Evolutionary conservation across 2,797 vertebrate genomes (phyloP).

Genomic region (Dryobates pubescens): DNA sequence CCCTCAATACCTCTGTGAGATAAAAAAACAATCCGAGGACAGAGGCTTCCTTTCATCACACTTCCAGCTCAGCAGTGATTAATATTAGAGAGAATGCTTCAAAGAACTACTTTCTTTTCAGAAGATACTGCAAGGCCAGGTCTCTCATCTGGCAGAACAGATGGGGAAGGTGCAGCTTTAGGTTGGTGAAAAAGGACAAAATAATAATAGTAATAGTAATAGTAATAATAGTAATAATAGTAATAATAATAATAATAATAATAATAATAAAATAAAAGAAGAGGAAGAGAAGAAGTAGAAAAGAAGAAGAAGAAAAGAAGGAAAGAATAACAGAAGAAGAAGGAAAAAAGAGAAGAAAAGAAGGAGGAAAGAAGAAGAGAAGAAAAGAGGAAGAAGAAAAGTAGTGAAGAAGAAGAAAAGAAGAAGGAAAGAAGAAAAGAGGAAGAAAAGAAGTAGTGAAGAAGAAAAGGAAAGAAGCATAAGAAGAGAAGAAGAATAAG

Average conservation of each 20-base stretch:
- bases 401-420: too few species aligned
- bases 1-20: not conserved
- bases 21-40: not conserved
- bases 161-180: not conserved
- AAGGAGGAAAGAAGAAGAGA: too few species aligned
- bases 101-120: not conserved
- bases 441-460: too few species aligned
- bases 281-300: too few species aligned
- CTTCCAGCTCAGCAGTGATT: not conserved
- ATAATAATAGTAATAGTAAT: not conserved
- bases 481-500: too few species aligned
- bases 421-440: too few species aligned
- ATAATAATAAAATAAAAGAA: too few species aligned
- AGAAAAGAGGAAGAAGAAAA: too few species aligned
- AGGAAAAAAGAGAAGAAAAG: too few species aligned
- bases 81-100: slow-evolving; percentile 17
- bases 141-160: not conserved
- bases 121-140: not conserved
- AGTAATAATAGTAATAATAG: not conserved
- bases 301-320: too few species aligned
- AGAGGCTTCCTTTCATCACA: slow-evolving; percentile 8
- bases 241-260: not conserved
- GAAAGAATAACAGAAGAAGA: too few species aligned
- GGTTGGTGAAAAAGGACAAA: not conserved
- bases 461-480: too few species aligned